Evolutionary conservation across 1,140 invertebrate species (phyloP).

Genomic region (Cyclina sinensis): DNA sequence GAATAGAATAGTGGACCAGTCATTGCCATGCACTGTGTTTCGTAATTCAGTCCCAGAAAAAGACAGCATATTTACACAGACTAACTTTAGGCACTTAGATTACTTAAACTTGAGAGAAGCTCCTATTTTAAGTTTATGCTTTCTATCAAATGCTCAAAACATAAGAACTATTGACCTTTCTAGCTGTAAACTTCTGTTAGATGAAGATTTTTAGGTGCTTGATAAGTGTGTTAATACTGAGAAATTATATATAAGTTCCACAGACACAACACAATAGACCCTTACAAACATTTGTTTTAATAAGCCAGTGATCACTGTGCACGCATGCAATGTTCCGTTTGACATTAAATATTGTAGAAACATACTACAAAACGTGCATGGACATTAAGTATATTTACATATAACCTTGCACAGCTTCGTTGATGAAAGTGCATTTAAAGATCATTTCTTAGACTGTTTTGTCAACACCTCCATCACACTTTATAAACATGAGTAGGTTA

Average conservation of each 20-base stretch:
- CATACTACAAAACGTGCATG: slow-evolving; percentile 2
- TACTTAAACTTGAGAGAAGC: neutral
- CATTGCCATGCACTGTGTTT: no score
- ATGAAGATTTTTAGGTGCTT: slow-evolving; percentile 33
- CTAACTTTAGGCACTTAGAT: neutral
- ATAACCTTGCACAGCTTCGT: no score
- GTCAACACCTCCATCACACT: no score
- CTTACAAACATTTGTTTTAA: neutral
- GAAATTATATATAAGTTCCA: slow-evolving; percentile 16
- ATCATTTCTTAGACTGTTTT: no score
- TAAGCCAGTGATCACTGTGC: neutral
- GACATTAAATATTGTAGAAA: neutral
- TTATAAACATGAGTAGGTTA: no score
- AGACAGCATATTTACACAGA: neutral
- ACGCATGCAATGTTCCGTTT: neutral
- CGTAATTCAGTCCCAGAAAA: neutral
- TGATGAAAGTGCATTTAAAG: no score
- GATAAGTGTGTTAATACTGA: neutral
- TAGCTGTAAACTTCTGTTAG: neutral
- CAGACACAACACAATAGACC: neutral
- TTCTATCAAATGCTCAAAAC: neutral
- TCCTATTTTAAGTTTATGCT: neutral
- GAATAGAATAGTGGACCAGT: neutral
- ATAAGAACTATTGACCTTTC: neutral
- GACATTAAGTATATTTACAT: neutral